These are phyloP conservation scores for Uropsilus gracilis DNA, from an alignment of 2,113 vertebrate species.

Conservation along the genomic window DNA sequence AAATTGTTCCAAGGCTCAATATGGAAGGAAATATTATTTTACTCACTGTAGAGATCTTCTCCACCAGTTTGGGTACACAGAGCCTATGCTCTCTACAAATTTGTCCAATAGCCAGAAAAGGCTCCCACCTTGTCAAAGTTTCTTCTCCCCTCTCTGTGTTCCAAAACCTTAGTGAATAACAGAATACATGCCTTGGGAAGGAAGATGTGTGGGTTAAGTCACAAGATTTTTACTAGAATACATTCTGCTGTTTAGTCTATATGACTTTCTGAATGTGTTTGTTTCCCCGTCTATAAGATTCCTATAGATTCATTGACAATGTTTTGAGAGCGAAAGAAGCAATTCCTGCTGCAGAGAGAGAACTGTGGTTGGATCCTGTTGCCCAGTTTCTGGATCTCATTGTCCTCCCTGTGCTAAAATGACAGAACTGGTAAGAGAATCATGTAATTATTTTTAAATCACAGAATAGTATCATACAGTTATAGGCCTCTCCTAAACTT, in stretches of 20 bases:
- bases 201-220: too few species aligned
- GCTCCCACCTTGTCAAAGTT: too few species aligned
- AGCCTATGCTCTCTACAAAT: too few species aligned
- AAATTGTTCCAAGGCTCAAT: too few species aligned
- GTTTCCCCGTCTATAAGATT: background rate
- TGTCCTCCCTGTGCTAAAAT: background rate
- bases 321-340: background rate
- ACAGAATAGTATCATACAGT: background rate
- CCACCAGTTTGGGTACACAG: too few species aligned
- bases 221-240: background rate
- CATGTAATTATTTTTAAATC: background rate
- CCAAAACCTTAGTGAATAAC: too few species aligned
- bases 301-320: background rate
- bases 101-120: too few species aligned
- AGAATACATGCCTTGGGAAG: too few species aligned
- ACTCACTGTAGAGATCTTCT: too few species aligned
- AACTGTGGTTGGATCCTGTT: rapidly evolving
- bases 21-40: too few species aligned
- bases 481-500: background rate
- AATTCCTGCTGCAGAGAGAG: background rate
- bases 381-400: background rate
- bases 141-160: too few species aligned
- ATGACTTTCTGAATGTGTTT: background rate
- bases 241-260: background rate
- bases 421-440: background rate